Evolutionary conservation across 1,140 invertebrate species (phyloP).

Genomic region (Drosophila sp.): DNA sequence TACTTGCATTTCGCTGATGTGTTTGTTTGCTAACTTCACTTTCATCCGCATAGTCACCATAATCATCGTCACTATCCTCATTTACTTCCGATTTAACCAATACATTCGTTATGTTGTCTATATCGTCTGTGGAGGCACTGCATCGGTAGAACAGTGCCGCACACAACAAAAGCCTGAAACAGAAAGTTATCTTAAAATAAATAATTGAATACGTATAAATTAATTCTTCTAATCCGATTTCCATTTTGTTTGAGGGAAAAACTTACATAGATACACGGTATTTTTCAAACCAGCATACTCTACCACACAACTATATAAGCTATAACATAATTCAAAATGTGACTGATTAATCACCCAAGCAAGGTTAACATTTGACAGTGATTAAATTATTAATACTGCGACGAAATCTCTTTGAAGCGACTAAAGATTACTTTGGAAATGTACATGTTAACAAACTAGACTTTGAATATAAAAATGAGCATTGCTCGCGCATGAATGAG

Average conservation of each 20-base stretch:
- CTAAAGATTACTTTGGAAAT: neutral
- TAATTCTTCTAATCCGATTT: too few species aligned
- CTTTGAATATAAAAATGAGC: too few species aligned
- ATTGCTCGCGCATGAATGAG: neutral
- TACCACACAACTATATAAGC: neutral
- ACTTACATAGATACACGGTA: neutral
- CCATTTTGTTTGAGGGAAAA: too few species aligned
- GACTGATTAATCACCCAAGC: conserved; percentile 11
- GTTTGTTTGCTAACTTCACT: conserved; percentile 39
- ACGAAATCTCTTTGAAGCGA: conserved; percentile 14
- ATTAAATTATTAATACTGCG: conserved; percentile 25
- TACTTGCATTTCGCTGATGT: conserved; percentile 39
- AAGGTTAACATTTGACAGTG: conserved; percentile 23
- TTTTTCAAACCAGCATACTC: neutral
- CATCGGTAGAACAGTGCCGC: conserved; percentile 4
- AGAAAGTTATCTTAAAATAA: neutral
- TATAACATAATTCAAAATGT: conserved; percentile 15
- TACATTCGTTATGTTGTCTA: conserved; percentile 7
- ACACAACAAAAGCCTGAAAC: conserved; percentile 11
- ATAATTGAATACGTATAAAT: too few species aligned
- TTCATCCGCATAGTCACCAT: conserved; percentile 45
- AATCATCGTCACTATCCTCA: conserved; percentile 58
- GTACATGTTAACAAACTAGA: conserved; percentile 2
- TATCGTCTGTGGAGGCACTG: neutral
- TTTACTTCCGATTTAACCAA: conserved; percentile 10